phyloP scores from a whole-genome alignment of 2,888 invertebrate species.

The Thyatira batis region DNA sequence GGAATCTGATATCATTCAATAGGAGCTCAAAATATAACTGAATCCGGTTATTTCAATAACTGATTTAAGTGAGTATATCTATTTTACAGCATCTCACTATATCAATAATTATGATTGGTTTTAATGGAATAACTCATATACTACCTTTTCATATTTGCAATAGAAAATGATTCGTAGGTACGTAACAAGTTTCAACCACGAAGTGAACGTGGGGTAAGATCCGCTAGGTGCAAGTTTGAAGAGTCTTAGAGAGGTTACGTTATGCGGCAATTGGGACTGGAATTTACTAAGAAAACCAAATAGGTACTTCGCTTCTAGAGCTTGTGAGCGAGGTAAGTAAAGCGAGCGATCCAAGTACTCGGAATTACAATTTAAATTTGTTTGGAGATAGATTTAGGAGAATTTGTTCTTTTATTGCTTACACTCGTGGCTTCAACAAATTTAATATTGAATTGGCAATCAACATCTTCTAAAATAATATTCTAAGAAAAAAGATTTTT shows the following conservation, averaged over 20 bases:
- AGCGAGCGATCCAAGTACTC: slow-evolving; percentile 1
- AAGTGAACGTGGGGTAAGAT: slow-evolving; percentile 39
- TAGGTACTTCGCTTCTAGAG: slow-evolving; percentile 26
- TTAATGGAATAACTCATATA: too few species aligned
- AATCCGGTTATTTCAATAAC: too few species aligned
- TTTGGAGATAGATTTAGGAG: neutral
- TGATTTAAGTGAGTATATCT: too few species aligned
- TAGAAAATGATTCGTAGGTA: slow-evolving; percentile 42
- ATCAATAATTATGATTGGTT: too few species aligned
- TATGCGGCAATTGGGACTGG: slow-evolving; percentile 27
- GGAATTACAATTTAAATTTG: neutral
- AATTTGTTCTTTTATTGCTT: neutral
- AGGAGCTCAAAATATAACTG: too few species aligned
- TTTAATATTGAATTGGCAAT: neutral
- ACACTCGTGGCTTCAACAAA: neutral
- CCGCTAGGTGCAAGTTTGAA: slow-evolving; percentile 38
- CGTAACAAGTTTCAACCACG: slow-evolving; percentile 34
- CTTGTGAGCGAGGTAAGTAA: slow-evolving; percentile 18
- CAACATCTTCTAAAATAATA: too few species aligned
- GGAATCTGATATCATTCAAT: too few species aligned
- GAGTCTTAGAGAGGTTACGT: slow-evolving; percentile 28
- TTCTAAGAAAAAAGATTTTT: too few species aligned
- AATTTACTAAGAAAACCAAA: slow-evolving; percentile 39
- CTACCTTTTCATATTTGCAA: slow-evolving; percentile 39
- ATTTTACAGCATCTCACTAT: too few species aligned